phyloP scores from a whole-genome alignment of 2,797 vertebrate species.

The Crocidura indochinensis region DNA sequence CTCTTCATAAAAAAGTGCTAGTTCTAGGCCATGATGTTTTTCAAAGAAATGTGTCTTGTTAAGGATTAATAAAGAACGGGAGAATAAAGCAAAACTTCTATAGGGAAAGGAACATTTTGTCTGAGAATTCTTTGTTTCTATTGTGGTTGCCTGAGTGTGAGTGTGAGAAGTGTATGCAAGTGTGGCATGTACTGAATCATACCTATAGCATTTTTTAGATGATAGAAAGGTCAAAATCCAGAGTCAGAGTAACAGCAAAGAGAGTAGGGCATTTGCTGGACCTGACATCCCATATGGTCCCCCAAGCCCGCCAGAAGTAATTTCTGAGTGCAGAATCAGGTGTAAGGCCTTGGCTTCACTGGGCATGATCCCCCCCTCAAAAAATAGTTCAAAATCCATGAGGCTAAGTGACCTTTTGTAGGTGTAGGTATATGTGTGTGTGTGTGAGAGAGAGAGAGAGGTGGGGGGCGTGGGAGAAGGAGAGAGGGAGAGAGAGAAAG shows the following conservation, averaged over 20 bases:
- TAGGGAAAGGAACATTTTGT: not conserved
- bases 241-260: too few relatives aligned
- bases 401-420: not conserved
- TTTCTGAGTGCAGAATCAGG: too few relatives aligned
- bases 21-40: not conserved
- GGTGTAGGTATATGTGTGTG: too few relatives aligned
- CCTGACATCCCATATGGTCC: too few relatives aligned
- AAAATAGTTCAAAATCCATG: constrained; percentile 5
- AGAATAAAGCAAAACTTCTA: not conserved
- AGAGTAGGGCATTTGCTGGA: too few relatives aligned
- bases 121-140: not conserved
- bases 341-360: too few relatives aligned
- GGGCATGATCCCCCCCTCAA: too few relatives aligned
- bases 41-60: not conserved
- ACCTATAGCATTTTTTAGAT: not conserved
- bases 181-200: not conserved
- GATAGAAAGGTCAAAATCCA: not conserved
- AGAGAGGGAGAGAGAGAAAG: too few relatives aligned
- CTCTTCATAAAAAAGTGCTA: not conserved
- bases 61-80: not conserved
- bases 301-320: too few relatives aligned
- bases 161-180: too few relatives aligned
- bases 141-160: not conserved
- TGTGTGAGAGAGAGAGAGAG: too few relatives aligned
- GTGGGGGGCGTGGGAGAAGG: too few relatives aligned